Evolutionary conservation across 2,797 vertebrate genomes (phyloP).

Genomic region (Lerista edwardsae): DNA sequence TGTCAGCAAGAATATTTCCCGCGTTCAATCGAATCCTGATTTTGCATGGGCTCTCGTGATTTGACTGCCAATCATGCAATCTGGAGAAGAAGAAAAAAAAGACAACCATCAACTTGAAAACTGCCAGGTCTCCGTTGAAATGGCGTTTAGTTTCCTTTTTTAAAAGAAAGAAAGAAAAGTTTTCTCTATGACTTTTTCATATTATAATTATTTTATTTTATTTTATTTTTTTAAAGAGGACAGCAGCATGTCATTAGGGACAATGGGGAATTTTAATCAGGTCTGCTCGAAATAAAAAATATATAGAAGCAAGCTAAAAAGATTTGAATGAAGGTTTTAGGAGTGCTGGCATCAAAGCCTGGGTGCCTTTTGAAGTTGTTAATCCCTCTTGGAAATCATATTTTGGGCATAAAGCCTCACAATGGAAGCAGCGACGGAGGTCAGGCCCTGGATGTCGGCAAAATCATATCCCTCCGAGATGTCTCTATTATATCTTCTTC

Average conservation of each 20-base stretch:
- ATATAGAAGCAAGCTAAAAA: constrained; percentile 31
- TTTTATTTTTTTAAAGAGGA: constrained; percentile 14
- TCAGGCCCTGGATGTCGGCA: constrained; percentile 39
- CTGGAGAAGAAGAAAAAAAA: background rate
- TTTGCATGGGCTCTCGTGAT: background rate
- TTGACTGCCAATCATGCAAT: background rate
- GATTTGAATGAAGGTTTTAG: constrained; percentile 49
- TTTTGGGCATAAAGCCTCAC: constrained; percentile 46
- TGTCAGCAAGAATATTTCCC: background rate
- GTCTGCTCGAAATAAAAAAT: constrained; percentile 41
- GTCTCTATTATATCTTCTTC: constrained; percentile 30
- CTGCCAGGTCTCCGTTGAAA: background rate
- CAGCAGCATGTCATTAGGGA: constrained; percentile 40
- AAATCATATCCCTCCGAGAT: constrained; percentile 31
- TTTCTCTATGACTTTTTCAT: constrained; percentile 22
- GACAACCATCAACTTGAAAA: background rate
- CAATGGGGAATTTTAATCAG: constrained; percentile 45
- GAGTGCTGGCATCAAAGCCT: constrained; percentile 33
- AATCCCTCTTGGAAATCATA: constrained; percentile 47
- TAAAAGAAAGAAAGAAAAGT: background rate
- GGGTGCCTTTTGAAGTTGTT: constrained; percentile 42
- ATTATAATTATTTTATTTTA: constrained; percentile 23
- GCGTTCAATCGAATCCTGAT: background rate
- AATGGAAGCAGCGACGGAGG: constrained; percentile 33
- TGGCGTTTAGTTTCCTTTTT: background rate